phyloP scores from a whole-genome alignment of 2,797 vertebrate genomes.

The Catharus ustulatus region DNA sequence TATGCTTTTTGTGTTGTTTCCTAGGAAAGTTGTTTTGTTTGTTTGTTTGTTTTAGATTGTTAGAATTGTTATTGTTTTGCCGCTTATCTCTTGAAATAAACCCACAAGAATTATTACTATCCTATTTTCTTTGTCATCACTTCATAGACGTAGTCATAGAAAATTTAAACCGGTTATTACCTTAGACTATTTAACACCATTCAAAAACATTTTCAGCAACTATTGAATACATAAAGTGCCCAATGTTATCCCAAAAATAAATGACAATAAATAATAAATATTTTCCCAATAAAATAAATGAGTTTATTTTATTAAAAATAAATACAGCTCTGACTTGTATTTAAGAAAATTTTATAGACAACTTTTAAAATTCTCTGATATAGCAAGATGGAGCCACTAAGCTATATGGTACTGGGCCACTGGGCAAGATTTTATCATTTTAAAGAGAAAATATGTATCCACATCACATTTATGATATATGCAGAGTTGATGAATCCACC shows the following conservation, averaged over 20 bases:
- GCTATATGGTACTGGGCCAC: neutral
- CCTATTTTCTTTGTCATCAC: neutral
- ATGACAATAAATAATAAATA: neutral
- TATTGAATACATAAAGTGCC: neutral
- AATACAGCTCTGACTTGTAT: neutral
- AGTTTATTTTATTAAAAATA: neutral
- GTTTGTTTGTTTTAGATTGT: neutral
- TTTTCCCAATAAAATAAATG: neutral
- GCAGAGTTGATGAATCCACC: neutral
- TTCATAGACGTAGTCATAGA: neutral
- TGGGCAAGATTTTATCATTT: neutral
- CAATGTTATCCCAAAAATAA: neutral
- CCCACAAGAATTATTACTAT: neutral
- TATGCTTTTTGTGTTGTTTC: neutral
- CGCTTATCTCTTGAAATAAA: neutral
- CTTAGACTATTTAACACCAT: neutral
- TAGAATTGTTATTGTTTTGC: neutral
- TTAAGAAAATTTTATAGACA: neutral
- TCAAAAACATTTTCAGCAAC: neutral
- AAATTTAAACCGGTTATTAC: neutral
- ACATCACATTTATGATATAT: neutral
- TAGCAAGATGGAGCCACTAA: neutral
- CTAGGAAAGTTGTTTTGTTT: neutral
- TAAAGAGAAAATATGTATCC: neutral
- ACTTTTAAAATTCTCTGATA: neutral